Evolutionary conservation across 2,113 vertebrate species (phyloP).

Genomic region (Hymenochirus boettgeri): DNA sequence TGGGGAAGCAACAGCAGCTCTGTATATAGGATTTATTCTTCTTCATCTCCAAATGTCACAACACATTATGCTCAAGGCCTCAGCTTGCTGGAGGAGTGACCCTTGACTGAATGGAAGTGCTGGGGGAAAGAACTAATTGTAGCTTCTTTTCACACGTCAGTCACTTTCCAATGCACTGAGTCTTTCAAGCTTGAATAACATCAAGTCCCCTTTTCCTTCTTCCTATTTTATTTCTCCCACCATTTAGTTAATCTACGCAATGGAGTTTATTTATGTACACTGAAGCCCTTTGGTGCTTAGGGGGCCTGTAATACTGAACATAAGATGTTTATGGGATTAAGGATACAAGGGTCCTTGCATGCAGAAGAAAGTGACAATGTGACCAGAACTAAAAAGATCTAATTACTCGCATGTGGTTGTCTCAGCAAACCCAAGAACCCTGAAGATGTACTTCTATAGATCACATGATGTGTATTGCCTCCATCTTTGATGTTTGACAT

Average conservation of each 20-base stretch:
- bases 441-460: slow-evolving; percentile 41
- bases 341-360: slow-evolving; percentile 50
- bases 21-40: slow-evolving; percentile 83
- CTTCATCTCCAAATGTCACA: slow-evolving; percentile 79
- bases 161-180: slow-evolving; percentile 66
- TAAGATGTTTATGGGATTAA: slow-evolving; percentile 52
- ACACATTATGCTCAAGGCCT: slow-evolving; percentile 75
- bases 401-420: slow-evolving; percentile 50
- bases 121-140: slow-evolving; percentile 77
- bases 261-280: slow-evolving; percentile 19
- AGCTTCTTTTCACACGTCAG: slow-evolving; percentile 78
- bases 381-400: slow-evolving; percentile 34
- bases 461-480: slow-evolving; percentile 44
- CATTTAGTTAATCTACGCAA: slow-evolving; percentile 13
- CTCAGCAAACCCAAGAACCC: slow-evolving; percentile 42
- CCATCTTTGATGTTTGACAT: slow-evolving; percentile 35
- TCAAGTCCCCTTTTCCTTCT: slow-evolving; percentile 56
- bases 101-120: slow-evolving; percentile 65
- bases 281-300: slow-evolving; percentile 2
- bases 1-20: slow-evolving; percentile 58
- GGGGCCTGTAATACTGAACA: slow-evolving; percentile 46
- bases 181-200: slow-evolving; percentile 67
- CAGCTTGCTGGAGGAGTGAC: slow-evolving; percentile 63
- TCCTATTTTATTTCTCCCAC: slow-evolving; percentile 44
- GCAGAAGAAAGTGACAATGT: slow-evolving; percentile 26